phyloP scores from a whole-genome alignment of 1,140 invertebrate genomes.

The Drosophila virilis region DNA sequence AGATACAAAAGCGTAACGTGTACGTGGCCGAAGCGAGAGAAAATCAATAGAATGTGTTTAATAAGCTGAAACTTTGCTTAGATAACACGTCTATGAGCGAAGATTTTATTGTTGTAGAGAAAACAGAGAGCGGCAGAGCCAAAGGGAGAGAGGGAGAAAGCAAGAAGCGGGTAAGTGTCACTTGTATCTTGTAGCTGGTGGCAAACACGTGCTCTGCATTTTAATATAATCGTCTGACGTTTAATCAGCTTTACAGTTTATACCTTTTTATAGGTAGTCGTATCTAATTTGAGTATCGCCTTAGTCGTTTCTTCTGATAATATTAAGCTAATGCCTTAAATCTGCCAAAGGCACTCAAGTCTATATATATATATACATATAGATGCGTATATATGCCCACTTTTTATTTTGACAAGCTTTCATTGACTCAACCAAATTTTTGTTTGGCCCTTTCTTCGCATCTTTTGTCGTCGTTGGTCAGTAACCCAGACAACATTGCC shows the following conservation, averaged over 20 bases:
- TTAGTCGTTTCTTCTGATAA: constrained; percentile 40
- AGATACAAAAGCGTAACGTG: constrained; percentile 39
- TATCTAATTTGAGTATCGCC: constrained; percentile 42
- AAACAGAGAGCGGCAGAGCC: not conserved
- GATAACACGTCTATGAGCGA: constrained; percentile 52
- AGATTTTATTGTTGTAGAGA: constrained; percentile 40
- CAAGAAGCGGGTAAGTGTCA: constrained; percentile 21
- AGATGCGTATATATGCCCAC: not conserved
- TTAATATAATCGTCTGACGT: constrained; percentile 49
- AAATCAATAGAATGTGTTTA: constrained; percentile 59
- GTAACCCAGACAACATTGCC: constrained; percentile 49
- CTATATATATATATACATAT: constrained; percentile 2
- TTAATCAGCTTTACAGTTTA: constrained; percentile 37
- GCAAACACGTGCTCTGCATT: constrained; percentile 53
- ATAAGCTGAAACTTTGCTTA: constrained; percentile 55
- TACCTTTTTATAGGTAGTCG: constrained; percentile 28
- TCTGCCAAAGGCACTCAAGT: constrained; percentile 35
- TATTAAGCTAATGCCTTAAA: constrained; percentile 48
- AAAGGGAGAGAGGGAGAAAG: not conserved
- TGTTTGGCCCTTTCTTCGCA: constrained; percentile 23
- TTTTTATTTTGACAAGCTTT: constrained; percentile 23
- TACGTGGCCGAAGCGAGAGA: constrained; percentile 17
- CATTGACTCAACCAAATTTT: constrained; percentile 47
- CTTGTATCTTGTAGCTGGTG: constrained; percentile 41
- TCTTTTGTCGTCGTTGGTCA: constrained; percentile 38